A percentile compares a stretch with the other conserved stretches of the same genome.
phyloP scores from a whole-genome alignment of 2,888 invertebrate species.

The Mellilla xanthometata region DNA sequence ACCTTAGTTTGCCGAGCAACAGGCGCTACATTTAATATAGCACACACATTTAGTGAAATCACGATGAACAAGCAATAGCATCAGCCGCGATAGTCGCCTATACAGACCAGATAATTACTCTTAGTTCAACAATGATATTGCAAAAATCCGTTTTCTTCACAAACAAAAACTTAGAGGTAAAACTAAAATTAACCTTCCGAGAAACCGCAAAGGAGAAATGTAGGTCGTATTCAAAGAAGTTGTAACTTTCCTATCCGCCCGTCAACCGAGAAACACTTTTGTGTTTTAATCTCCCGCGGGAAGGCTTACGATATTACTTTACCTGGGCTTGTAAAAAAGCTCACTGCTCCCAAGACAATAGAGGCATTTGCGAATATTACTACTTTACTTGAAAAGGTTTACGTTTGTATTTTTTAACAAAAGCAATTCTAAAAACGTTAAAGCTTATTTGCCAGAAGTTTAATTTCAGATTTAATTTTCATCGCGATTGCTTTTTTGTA shows the following conservation, averaged over 20 bases:
- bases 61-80: too few relatives aligned
- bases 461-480: too few relatives aligned
- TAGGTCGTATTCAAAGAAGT: conserved; percentile 3
- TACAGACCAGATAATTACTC: too few relatives aligned
- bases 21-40: too few relatives aligned
- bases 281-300: conserved; percentile 13
- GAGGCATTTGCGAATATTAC: conserved; percentile 8
- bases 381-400: conserved; percentile 7
- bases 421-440: too few relatives aligned
- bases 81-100: not conserved
- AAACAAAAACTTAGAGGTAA: too few relatives aligned
- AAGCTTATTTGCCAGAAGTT: too few relatives aligned
- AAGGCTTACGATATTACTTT: conserved; percentile 8
- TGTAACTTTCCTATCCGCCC: conserved; percentile 6
- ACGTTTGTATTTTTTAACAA: not conserved
- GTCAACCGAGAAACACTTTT: conserved; percentile 6
- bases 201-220: conserved; percentile 1
- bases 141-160: too few relatives aligned
- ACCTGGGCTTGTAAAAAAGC: conserved; percentile 10
- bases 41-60: too few relatives aligned
- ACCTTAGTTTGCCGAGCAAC: too few relatives aligned
- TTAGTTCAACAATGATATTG: too few relatives aligned
- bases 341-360: conserved; percentile 10
- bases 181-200: not conserved
- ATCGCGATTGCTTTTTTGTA: too few relatives aligned